Evolutionary conservation across 2,113 vertebrate species (phyloP).

Genomic region (Eudyptes chrysolophus): DNA sequence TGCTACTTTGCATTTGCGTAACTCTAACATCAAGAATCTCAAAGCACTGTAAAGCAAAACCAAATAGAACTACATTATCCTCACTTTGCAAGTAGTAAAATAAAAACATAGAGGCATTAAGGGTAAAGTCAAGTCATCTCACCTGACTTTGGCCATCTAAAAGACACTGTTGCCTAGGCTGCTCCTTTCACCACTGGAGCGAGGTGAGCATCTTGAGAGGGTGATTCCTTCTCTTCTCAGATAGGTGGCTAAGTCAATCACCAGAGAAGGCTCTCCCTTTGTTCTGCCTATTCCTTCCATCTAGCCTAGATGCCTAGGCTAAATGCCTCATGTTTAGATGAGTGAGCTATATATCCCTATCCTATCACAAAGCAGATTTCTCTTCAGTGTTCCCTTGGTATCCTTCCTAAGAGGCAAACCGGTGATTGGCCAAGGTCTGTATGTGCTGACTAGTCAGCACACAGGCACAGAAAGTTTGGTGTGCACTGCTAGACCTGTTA

Average conservation of each 20-base stretch:
- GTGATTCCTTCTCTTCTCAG: background rate
- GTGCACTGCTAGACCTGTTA: background rate
- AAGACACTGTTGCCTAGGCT: background rate
- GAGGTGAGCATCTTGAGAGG: background rate
- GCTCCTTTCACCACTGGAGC: background rate
- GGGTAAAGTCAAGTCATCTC: background rate
- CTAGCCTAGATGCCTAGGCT: background rate
- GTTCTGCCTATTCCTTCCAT: background rate
- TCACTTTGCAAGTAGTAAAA: background rate
- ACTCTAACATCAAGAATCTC: background rate
- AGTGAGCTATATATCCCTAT: background rate
- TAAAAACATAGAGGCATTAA: background rate
- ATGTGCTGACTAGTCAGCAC: background rate
- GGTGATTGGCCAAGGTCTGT: background rate
- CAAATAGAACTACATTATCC: background rate
- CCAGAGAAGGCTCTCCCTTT: background rate
- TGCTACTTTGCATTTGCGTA: background rate
- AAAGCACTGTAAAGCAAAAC: background rate
- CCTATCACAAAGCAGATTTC: background rate
- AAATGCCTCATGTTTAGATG: background rate
- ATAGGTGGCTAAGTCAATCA: background rate
- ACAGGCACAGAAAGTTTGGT: accelerated
- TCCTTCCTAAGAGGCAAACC: background rate
- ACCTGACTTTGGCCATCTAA: background rate
- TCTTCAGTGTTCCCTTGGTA: background rate